Evolutionary conservation across 2,888 invertebrate genomes (phyloP), one percentile per base, ranked within the genome.

Genomic region (Onthophagus sagittarius): DNA sequence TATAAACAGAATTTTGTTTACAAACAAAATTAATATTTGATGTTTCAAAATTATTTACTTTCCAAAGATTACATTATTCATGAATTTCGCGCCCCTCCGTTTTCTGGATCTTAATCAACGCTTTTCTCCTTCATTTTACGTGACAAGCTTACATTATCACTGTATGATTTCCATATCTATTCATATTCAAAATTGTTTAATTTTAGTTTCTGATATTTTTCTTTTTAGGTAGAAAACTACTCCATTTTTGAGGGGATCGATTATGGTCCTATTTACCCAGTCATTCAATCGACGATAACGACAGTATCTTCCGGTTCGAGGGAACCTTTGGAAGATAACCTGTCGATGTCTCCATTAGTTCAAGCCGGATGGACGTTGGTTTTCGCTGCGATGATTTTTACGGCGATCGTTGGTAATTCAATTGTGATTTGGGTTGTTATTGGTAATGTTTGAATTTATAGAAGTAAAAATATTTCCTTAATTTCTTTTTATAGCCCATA

Each of bases 381-480:
- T 13, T 96, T 94, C 80, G 89, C 91, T 0, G 86, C 90, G 23
- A 95, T 96, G 92, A 87, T 96, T 63, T 86, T 92, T 6, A 90
- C 93, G 2, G 94, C 95, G 0, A 92, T 94, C 65, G 92, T 93
- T 0, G 97, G 97, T 15, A 97, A 97, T 82, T 89, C 92, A 63
- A 94, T 96, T 76, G 97, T 97, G 70, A 94, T 97, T 79, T 97
- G 97, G 97, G 97, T 97, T 79, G 95, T 97, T 7, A 89, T 91
- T 79, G 94, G 94, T 93, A 85, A 88, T 89, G 23, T 64, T n/a
- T 13, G 15, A 15, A 53, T 13, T 74, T 69, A 63, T 5, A 31
- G 5, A 32, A 23, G 23, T 23, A 53, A 53, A 53, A 53, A 53
- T 53, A 53, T 53, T 53, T 53, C 6, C 11, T 23, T 67, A 6